Evolutionary conservation across 2,888 invertebrate genomes (phyloP).

Genomic region (Sarcophaga rosellei): DNA sequence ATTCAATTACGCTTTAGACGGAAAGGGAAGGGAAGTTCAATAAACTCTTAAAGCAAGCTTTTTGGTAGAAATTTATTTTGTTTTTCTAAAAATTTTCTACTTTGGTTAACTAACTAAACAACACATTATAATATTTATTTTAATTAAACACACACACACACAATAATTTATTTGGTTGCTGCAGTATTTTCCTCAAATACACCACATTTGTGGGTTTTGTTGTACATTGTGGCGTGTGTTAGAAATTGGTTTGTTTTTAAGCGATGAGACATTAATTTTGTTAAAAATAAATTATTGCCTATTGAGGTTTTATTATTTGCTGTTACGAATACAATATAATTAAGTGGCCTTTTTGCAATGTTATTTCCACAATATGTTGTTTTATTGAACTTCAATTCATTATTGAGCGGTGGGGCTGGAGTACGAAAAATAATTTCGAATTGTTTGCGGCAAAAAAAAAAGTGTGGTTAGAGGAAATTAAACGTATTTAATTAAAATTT

Average conservation of each 20-base stretch:
- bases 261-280: constrained; percentile 13
- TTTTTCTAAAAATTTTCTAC: neutral
- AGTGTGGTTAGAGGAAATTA: no score
- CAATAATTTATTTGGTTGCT: constrained; percentile 20
- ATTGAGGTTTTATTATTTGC: neutral
- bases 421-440: no score
- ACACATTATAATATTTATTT: constrained; percentile 61
- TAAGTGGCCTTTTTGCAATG: neutral
- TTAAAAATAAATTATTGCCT: constrained; percentile 21
- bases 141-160: constrained; percentile 59
- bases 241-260: constrained; percentile 27
- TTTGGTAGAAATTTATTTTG: no score
- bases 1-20: no score
- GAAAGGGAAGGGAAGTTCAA: no score
- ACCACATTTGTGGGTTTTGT: constrained; percentile 31
- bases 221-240: constrained; percentile 5
- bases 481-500: no score
- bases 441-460: no score
- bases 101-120: constrained; percentile 49
- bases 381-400: neutral
- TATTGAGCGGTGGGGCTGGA: no score
- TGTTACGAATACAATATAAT: neutral
- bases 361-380: neutral
- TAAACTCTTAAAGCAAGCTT: no score
- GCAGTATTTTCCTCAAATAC: neutral